Conservation (phyloP, 2,113 vertebrate genomes). For the Stomatorhinus ivindoensis region DNA sequence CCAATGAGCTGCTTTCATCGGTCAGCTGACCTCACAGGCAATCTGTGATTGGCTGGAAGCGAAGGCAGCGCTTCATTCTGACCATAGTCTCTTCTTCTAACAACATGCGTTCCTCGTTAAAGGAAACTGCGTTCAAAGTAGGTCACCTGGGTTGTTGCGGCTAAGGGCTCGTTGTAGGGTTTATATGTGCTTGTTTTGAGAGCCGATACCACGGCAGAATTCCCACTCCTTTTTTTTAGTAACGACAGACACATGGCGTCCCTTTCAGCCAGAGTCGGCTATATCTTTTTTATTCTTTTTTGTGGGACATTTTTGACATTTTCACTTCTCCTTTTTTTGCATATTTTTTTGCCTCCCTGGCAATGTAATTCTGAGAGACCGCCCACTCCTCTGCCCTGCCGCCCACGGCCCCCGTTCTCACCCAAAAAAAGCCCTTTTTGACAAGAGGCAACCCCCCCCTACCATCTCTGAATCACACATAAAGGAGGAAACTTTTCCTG, state of each 20-base stretch:
- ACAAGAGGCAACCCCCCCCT: conserved; percentile 31
- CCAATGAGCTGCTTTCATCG: neutral
- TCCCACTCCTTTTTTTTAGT: neutral
- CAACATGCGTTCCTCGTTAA: neutral
- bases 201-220: neutral
- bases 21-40: neutral
- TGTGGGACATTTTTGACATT: conserved; percentile 24
- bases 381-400: conserved; percentile 1
- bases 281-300: conserved; percentile 27
- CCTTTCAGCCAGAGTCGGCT: neutral
- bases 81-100: neutral
- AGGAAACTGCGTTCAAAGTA: conserved; percentile 12
- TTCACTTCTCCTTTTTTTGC: conserved; percentile 14
- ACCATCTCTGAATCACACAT: conserved; percentile 22
- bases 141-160: neutral
- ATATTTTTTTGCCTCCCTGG: conserved; percentile 27
- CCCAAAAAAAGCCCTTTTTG: neutral
- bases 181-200: neutral
- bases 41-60: neutral
- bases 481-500: conserved; percentile 31
- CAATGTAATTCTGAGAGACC: conserved; percentile 33
- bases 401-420: neutral
- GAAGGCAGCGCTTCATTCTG: neutral
- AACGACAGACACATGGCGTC: conserved; percentile 16
- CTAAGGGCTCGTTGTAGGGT: neutral